These are phyloP conservation scores for Megamerina dolium DNA, from an alignment of 2,888 invertebrate species.

Conservation along the genomic window DNA sequence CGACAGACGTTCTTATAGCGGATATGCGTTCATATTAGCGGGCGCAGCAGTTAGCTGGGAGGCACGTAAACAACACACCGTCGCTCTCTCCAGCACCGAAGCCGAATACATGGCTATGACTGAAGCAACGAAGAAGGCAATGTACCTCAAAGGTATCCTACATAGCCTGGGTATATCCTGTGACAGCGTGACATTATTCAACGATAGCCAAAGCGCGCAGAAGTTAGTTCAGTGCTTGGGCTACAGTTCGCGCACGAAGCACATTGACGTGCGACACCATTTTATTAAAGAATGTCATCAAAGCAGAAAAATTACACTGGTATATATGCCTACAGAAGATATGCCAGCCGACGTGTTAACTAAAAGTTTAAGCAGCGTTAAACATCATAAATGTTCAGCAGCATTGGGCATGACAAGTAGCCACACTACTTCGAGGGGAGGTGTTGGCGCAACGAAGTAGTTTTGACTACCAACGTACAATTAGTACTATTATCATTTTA, in stretches of 20 bases:
- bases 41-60: constrained; percentile 10
- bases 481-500: too few species aligned
- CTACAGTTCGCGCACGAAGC: background rate
- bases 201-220: constrained; percentile 5
- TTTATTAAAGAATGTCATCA: constrained; percentile 14
- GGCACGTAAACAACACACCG: constrained; percentile 6
- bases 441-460: too few species aligned
- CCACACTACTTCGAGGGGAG: too few species aligned
- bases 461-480: too few species aligned
- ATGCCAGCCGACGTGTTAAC: constrained; percentile 21
- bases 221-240: background rate
- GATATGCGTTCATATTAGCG: constrained; percentile 7
- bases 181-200: constrained; percentile 1
- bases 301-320: constrained; percentile 8
- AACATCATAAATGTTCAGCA: constrained; percentile 12
- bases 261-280: background rate
- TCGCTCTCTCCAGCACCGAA: constrained; percentile 10
- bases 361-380: constrained; percentile 14
- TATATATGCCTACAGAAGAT: constrained; percentile 17
- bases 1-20: constrained; percentile 9
- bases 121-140: constrained; percentile 4
- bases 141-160: constrained; percentile 2
- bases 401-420: too few species aligned
- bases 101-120: constrained; percentile 2
- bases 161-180: constrained; percentile 1